Base-by-base conservation (phyloP, 64 coral and sea anemone genomes). In the Porites lutea region DNA sequence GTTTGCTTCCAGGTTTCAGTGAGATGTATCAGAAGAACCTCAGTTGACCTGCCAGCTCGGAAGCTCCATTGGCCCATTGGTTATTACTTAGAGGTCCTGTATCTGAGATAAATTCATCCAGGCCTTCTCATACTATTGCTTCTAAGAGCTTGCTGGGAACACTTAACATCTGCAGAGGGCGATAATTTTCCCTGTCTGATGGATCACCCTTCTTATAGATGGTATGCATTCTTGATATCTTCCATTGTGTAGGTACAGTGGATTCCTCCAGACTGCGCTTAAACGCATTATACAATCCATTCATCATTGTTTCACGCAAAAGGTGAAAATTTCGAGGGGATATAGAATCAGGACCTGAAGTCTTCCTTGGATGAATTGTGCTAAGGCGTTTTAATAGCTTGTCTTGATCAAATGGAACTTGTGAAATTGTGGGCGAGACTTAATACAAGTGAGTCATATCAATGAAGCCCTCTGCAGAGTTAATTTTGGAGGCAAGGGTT, bases 61-160 rank as follows among this genome's bases (percentile, higher is more conserved):
- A 91, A 91, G 66, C 89, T 76, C 77, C 88, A 82, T 14, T 86
- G 90, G 72, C 88, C 77, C 88, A 82, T 14, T 86, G 90, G 72
- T 84, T 92, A 67, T 83, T 20, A 67, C 18, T 83, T 52, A 82
- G 27, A 18, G 27, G 68, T 18, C 89, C 68, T 8, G 89, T 91
- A 23, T 82, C 89, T 60, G 65, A 69, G 50, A 49, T 91, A 44
- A 83, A 74, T 18, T 59, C 80, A 27, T 91, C 89, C 23, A 83
- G 89, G 15, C 77, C 65, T 44, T 91, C 77, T 52, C 89, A 83
- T 47, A 91, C 89, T 72, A 67, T 9, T 1, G 23, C 89, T 73
- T 92, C 90, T 64, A 92, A 80, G n/a, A 85, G 22, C 27, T 85
- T 92, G 66, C 79, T 85, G 52, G 79, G 69, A 27, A 79, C 46